Percentiles rank a stretch among this genome's conserved stretches.
phyloP scores from a whole-genome alignment of 37 sponge, comb jelly and placozoan genomes.

The Beroe ovata region DNA sequence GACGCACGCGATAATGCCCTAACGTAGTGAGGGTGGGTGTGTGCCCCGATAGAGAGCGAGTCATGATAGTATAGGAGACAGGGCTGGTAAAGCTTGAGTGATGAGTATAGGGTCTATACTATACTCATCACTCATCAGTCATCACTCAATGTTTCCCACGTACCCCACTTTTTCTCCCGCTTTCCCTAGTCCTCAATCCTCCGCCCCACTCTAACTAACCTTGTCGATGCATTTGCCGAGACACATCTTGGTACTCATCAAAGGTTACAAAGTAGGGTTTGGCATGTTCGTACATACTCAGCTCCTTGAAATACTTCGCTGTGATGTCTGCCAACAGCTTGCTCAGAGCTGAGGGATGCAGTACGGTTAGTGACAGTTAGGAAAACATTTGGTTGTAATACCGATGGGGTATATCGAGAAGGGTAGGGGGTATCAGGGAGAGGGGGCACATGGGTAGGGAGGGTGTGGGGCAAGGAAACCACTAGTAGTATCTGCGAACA shows the following conservation, averaged over 20 bases:
- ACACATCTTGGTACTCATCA: slow-evolving; percentile 53
- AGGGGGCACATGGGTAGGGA: background rate
- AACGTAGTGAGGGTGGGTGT: background rate
- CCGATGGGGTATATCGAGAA: background rate
- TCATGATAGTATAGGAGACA: background rate
- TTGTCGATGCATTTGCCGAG: slow-evolving; percentile 56
- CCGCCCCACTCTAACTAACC: too few species aligned
- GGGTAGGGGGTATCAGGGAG: background rate
- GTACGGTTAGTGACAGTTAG: background rate
- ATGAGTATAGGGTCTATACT: too few species aligned
- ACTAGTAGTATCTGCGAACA: slow-evolving; percentile 67
- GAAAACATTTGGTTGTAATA: background rate
- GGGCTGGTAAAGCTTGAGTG: too few species aligned
- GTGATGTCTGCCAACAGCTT: slow-evolving; percentile 47
- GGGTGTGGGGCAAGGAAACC: slow-evolving; percentile 58
- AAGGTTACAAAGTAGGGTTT: slow-evolving; percentile 66
- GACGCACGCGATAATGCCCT: background rate
- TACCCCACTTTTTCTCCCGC: too few species aligned
- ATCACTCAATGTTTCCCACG: too few species aligned
- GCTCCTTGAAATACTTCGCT: slow-evolving; percentile 56
- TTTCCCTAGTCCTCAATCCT: too few species aligned
- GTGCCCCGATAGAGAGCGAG: background rate
- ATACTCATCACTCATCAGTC: too few species aligned
- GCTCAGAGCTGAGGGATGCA: background rate
- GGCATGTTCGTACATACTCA: slow-evolving; percentile 67